Evolutionary conservation across 2,113 vertebrate species (phyloP).

Genomic region (Jacana jacana): DNA sequence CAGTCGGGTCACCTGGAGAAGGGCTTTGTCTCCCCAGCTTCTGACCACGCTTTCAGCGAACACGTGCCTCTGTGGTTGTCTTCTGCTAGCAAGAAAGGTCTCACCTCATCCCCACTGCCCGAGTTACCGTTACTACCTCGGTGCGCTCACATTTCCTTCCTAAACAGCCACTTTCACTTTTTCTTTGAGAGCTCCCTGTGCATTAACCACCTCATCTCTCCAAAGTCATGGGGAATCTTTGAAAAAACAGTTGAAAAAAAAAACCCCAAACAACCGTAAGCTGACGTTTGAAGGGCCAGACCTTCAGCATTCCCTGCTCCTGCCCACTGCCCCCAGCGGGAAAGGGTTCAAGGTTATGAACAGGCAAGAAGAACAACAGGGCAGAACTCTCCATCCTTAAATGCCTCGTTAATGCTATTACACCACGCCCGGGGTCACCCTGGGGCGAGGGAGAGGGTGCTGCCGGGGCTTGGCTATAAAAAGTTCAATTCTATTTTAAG

Average conservation of each 20-base stretch:
- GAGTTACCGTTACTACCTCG: neutral
- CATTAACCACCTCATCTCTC: neutral
- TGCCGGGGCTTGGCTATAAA: neutral
- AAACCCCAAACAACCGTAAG: neutral
- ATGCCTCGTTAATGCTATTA: neutral
- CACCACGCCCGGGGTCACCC: neutral
- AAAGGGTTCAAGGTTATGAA: neutral
- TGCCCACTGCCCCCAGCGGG: neutral
- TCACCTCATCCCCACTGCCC: neutral
- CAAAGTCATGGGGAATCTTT: neutral
- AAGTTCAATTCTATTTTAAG: neutral
- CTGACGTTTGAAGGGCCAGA: neutral
- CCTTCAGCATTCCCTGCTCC: neutral
- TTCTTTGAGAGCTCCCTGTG: neutral
- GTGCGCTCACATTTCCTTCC: neutral
- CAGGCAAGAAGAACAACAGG: neutral
- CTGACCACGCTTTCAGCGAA: neutral
- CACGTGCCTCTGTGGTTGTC: neutral
- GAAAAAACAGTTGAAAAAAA: neutral
- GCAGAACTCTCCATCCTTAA: neutral
- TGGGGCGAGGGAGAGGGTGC: neutral
- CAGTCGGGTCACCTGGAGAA: neutral
- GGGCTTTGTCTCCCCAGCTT: neutral
- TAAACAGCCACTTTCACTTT: neutral
- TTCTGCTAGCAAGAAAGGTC: neutral